These are phyloP conservation scores for Laspeyria flexula DNA, from an alignment of 2,888 invertebrate genomes.

Conservation along the genomic window DNA sequence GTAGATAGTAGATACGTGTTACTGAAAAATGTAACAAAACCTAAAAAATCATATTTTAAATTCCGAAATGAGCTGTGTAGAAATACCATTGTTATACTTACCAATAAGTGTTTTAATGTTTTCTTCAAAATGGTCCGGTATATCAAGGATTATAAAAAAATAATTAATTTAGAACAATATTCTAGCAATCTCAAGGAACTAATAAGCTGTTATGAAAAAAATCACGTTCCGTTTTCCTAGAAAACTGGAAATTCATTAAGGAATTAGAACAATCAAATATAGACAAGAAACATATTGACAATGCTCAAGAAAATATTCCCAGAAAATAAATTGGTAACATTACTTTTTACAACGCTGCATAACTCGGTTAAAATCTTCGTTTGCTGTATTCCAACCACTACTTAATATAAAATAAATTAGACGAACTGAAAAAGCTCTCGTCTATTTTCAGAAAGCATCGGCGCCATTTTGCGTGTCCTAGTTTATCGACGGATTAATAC, in stretches of 20 bases:
- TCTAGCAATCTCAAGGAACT: constrained; percentile 7
- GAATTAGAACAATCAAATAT: constrained; percentile 18
- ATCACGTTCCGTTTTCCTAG: constrained; percentile 8
- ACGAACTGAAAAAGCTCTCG: constrained; percentile 51
- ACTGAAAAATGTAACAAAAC: too few species aligned
- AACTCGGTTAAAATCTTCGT: constrained; percentile 27
- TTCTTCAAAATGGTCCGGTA: too few species aligned
- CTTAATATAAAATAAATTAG: constrained; percentile 56
- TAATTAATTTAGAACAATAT: too few species aligned
- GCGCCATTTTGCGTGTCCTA: constrained; percentile 53
- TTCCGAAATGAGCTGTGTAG: too few species aligned
- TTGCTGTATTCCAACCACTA: constrained; percentile 30
- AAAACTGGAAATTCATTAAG: constrained; percentile 7
- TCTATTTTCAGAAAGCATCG: constrained; percentile 54
- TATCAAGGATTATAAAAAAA: too few species aligned
- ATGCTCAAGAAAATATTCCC: constrained; percentile 19
- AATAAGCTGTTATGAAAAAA: constrained; percentile 36
- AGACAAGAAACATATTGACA: constrained; percentile 6
- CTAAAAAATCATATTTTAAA: too few species aligned
- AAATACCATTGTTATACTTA: too few species aligned
- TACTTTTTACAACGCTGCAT: constrained; percentile 34
- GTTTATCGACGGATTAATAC: constrained; percentile 55
- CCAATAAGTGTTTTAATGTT: too few species aligned
- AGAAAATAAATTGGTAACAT: constrained; percentile 22
- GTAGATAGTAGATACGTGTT: too few species aligned